These are phyloP conservation scores for Saguinus midas DNA, from an alignment of 2,113 vertebrate species.

Conservation along the genomic window DNA sequence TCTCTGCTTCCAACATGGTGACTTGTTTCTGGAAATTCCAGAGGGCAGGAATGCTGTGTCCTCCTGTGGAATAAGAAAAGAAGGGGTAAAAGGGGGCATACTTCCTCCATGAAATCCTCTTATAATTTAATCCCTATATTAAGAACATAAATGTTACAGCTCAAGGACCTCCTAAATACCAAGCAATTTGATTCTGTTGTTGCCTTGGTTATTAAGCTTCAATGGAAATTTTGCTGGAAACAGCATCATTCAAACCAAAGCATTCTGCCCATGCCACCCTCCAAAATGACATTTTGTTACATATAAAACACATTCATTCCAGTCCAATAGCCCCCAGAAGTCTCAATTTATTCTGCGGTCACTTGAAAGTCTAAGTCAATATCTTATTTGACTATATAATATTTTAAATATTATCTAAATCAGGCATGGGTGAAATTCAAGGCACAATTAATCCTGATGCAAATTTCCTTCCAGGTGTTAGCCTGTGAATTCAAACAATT, in stretches of 20 bases:
- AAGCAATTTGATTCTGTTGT: not conserved
- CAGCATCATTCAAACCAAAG: not conserved
- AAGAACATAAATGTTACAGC: accelerated
- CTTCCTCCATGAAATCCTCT: not conserved
- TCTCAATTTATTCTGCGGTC: not conserved
- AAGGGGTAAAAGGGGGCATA: accelerated
- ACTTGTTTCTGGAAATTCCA: not conserved
- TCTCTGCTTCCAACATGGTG: not conserved
- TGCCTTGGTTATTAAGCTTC: not conserved
- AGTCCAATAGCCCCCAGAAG: not conserved
- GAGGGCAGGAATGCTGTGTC: not conserved
- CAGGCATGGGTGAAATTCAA: not conserved
- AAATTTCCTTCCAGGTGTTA: not conserved
- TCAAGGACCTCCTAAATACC: not conserved
- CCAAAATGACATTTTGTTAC: not conserved
- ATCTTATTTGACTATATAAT: not conserved
- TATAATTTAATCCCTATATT: not conserved
- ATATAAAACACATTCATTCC: not conserved
- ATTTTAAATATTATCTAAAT: not conserved
- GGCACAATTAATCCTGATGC: not conserved
- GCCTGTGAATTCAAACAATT: not conserved
- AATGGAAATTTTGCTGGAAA: not conserved
- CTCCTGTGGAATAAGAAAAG: not conserved
- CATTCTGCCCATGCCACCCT: accelerated
- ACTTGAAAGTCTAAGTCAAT: not conserved